Percentiles rank a stretch among this genome's conserved stretches.
phyloP scores from a whole-genome alignment of 2,797 vertebrate species.

The Molossus alvarezi region DNA sequence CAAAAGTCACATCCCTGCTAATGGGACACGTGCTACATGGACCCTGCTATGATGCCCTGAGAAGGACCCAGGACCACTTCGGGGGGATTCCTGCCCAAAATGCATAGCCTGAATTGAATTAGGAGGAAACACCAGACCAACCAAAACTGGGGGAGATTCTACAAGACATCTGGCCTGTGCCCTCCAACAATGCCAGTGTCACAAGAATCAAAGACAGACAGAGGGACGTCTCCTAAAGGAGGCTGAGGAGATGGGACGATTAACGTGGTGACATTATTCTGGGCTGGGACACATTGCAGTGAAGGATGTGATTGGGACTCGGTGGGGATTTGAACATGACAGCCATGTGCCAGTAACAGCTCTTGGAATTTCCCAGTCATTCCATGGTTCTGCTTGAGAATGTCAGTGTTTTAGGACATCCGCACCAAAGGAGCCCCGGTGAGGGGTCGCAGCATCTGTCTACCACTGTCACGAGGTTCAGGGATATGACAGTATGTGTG shows the following conservation, averaged over 20 bases:
- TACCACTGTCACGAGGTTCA: neutral
- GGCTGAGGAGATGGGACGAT: fast-evolving
- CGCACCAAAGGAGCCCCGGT: neutral
- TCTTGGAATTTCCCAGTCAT: neutral
- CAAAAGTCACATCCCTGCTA: neutral
- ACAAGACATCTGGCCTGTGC: neutral
- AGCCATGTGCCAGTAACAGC: neutral
- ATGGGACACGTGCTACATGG: too few species aligned
- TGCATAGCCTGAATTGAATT: neutral
- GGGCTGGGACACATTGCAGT: fast-evolving
- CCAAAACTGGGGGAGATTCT: too few species aligned
- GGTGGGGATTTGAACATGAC: neutral
- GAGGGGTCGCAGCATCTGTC: neutral
- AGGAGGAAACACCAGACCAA: neutral
- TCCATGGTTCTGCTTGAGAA: neutral
- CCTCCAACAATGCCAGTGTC: neutral
- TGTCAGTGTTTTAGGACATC: fast-evolving
- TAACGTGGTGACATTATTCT: too few species aligned
- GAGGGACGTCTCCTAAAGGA: neutral
- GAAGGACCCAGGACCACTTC: neutral
- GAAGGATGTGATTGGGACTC: fast-evolving
- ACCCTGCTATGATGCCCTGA: neutral
- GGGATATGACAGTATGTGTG: neutral
- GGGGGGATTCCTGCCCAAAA: neutral
- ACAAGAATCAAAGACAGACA: neutral